phyloP scores from a whole-genome alignment of 2,888 invertebrate species.

The Glaucopsyche alexis region DNA sequence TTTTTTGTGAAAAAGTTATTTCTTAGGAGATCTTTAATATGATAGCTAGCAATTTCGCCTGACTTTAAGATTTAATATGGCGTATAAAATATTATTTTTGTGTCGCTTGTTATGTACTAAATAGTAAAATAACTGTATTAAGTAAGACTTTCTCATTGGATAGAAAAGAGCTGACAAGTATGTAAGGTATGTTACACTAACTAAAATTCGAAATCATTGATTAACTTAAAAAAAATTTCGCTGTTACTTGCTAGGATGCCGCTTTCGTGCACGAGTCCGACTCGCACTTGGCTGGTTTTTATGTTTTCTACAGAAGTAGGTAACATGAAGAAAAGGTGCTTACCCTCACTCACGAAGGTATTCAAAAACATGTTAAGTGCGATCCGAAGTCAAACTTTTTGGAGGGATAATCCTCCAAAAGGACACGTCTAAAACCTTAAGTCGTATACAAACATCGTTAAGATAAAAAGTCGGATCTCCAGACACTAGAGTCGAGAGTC shows the following conservation, averaged over 20 bases:
- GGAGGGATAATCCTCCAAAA: conserved; percentile 8
- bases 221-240: no score
- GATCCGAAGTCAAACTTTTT: neutral
- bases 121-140: no score
- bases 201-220: no score
- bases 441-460: conserved; percentile 42
- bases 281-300: no score
- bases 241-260: no score
- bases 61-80: neutral
- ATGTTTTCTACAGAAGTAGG: no score
- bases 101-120: no score
- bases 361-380: conserved; percentile 1
- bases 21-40: neutral
- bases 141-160: no score
- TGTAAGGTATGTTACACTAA: no score
- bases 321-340: neutral
- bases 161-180: no score
- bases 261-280: no score
- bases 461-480: conserved; percentile 39
- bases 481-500: conserved; percentile 38
- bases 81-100: neutral
- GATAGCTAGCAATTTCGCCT: neutral
- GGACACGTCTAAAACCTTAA: conserved; percentile 34
- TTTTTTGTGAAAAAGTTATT: neutral
- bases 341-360: neutral